Evolutionary conservation across 2,888 invertebrate species (phyloP), one percentile per base, ranked within the genome.

Genomic region (Pyrocoelia pectoralis): DNA sequence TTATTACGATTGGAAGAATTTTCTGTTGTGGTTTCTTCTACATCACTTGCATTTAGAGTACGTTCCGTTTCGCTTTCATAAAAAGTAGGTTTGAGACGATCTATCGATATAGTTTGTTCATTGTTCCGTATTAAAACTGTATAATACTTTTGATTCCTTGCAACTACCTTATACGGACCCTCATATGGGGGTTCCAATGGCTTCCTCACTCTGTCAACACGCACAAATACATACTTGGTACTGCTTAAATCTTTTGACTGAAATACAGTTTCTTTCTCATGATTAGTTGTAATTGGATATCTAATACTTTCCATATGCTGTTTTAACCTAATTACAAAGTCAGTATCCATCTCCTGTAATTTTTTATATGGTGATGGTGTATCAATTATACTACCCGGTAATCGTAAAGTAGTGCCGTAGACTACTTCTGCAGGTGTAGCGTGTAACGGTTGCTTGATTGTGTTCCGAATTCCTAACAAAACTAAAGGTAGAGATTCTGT

Each of bases 401-500:
- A n/a, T 40, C n/a, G 5, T n/a, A 40, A 6, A 3, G 40, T 40
- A 6, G 40, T 40, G 5, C 40, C 40, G 40, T 40, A 40, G 3
- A 40, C 5, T 4, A 40, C 2, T 13, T 40, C 40, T 2, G 40
- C n/a, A 4, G 13, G 40, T 12, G 40, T 40, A 4, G 40, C n/a
- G 8, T 40, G 2, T 6, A 40, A 4, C 2, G 3, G 3, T 40
- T 52, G 2, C 15, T 52, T 52, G 5, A 52, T n/a, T 10, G 52
- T 52, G 17, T 29, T 52, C 2, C 52, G 17, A n/a, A 52, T 52
- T 8, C 29, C 52, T 17, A 52, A 6, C 5, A 52, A 13, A 1
- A 29, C 82, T 53, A 82, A 65, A 5, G 74, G 73, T 1, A 81
- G 68, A 1, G 52, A 24, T 33, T 28, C 33, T 2, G 53, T 53